Evolutionary conservation across 1,140 invertebrate genomes (phyloP).

Genomic region (Thaumetopoea pityocampa): DNA sequence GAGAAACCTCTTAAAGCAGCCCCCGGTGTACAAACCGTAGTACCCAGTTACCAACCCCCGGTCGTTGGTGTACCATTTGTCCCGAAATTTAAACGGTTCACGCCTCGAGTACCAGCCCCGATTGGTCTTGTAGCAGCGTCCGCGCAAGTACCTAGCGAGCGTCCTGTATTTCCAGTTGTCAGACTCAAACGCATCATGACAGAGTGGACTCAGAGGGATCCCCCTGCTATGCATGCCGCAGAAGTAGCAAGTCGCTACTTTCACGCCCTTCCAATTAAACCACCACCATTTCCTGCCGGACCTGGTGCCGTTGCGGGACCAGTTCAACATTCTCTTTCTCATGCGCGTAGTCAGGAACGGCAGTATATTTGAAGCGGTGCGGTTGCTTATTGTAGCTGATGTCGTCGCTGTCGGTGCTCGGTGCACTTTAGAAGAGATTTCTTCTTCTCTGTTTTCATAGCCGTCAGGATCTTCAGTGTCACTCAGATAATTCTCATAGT

Average conservation of each 20-base stretch:
- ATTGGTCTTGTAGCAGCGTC: background rate
- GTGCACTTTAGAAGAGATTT: background rate
- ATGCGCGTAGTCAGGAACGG: too few species aligned
- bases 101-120: background rate
- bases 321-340: too few species aligned
- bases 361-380: too few species aligned
- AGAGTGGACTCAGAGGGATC: constrained; percentile 1
- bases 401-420: background rate
- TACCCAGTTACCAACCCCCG: background rate
- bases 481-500: background rate
- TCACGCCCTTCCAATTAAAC: background rate
- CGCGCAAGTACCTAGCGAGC: constrained; percentile 2
- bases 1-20: constrained; percentile 36
- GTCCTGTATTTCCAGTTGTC: background rate
- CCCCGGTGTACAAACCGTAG: constrained; percentile 11
- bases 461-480: background rate
- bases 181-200: constrained; percentile 11
- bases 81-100: background rate
- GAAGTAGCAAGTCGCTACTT: constrained; percentile 2
- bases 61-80: background rate
- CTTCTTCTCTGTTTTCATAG: background rate
- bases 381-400: background rate
- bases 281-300: too few species aligned
- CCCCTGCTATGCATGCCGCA: background rate
- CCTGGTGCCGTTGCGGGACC: too few species aligned